Conservation (phyloP, 2,797 vertebrate species). For the Dipus sagitta region DNA sequence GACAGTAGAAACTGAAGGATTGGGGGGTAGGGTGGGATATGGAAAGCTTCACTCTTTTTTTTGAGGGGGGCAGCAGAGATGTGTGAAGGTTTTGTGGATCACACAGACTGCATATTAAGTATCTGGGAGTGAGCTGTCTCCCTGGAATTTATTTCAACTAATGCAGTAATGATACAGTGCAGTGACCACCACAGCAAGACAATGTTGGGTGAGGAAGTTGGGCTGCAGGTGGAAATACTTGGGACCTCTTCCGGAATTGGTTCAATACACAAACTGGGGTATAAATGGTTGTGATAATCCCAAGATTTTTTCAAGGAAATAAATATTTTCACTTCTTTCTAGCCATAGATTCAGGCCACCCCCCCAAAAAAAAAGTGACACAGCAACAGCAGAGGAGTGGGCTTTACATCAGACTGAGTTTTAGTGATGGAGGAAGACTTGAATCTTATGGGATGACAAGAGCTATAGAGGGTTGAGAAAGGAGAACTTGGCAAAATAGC, state of each 20-base stretch:
- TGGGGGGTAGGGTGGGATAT: background rate
- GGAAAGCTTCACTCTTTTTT: rapidly evolving
- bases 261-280: background rate
- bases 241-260: background rate
- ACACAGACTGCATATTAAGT: background rate
- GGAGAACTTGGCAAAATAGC: background rate
- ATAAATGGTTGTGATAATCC: background rate
- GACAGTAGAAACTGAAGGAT: background rate
- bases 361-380: background rate
- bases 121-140: background rate
- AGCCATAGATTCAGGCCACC: background rate
- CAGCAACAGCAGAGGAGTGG: too few relatives aligned
- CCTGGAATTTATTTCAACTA: background rate
- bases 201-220: background rate
- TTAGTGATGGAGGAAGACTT: background rate
- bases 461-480: background rate
- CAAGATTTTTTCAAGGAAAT: background rate
- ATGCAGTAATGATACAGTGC: rapidly evolving
- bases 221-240: background rate
- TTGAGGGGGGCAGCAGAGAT: background rate
- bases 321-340: background rate
- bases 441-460: background rate
- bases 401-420: background rate
- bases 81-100: background rate
- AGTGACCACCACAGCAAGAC: background rate